A percentile compares a stretch with the other conserved stretches of the same genome.
Conservation (phyloP, 2,888 invertebrate genomes). For the Dryobotodes eremita region DNA sequence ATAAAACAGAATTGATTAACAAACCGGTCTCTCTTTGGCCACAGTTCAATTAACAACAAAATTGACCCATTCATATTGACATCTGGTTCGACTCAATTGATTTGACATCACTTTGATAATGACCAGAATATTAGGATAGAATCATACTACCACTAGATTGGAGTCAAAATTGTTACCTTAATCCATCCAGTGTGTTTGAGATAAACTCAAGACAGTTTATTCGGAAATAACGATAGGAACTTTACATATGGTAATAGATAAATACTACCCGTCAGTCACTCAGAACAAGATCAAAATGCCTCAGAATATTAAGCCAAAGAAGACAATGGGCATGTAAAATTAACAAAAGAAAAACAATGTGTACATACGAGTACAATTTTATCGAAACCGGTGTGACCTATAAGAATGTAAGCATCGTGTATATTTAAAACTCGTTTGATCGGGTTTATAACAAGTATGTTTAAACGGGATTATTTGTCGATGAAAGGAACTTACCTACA, state of each 20-base stretch:
- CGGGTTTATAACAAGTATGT: slow-evolving; percentile 58
- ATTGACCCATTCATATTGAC: slow-evolving; percentile 62
- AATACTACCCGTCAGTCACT: slow-evolving; percentile 4
- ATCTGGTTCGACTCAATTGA: slow-evolving; percentile 55
- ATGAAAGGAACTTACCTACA: slow-evolving; percentile 49
- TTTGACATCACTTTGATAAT: slow-evolving; percentile 54
- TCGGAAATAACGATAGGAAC: slow-evolving; percentile 12
- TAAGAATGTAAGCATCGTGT: slow-evolving; percentile 52
- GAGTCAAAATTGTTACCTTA: neutral
- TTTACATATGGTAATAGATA: neutral
- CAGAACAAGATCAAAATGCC: slow-evolving; percentile 13
- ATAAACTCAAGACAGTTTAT: slow-evolving; percentile 7
- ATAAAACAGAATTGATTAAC: slow-evolving; percentile 61
- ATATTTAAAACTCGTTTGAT: slow-evolving; percentile 62
- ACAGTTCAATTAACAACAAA: slow-evolving; percentile 66
- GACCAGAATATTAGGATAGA: slow-evolving; percentile 22
- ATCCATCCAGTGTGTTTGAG: neutral
- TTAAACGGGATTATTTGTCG: slow-evolving; percentile 61
- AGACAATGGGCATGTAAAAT: slow-evolving; percentile 42
- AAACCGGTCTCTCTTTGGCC: slow-evolving; percentile 53
- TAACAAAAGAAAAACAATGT: slow-evolving; percentile 39
- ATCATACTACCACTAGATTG: neutral
- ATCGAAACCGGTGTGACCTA: slow-evolving; percentile 56
- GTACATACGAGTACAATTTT: slow-evolving; percentile 44
- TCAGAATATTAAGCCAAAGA: slow-evolving; percentile 13